Conservation (phyloP, 2,888 invertebrate genomes). For the Odontocolon sp. region DNA sequence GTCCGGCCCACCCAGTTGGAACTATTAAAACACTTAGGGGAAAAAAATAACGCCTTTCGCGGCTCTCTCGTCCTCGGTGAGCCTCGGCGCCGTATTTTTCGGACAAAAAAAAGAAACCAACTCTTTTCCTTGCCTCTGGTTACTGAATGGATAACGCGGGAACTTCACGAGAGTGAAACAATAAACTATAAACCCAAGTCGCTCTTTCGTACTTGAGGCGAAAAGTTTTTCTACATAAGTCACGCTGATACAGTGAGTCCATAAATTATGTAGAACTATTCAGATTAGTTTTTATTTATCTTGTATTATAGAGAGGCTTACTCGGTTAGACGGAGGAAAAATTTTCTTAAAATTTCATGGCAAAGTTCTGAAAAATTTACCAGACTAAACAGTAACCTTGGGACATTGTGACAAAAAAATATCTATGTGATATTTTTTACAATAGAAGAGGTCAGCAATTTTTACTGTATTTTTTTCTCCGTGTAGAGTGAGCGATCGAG, state of each 20-base stretch:
- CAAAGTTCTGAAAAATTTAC: too few species aligned
- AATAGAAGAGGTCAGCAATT: too few species aligned
- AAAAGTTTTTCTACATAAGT: conserved; percentile 25
- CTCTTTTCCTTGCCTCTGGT: conserved; percentile 39
- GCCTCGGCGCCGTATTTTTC: conserved; percentile 35
- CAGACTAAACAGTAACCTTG: too few species aligned
- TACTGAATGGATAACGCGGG: conserved; percentile 27
- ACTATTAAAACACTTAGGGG: conserved; percentile 78
- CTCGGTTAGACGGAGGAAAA: background rate
- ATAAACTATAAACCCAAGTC: conserved; percentile 48
- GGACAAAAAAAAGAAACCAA: conserved; percentile 46
- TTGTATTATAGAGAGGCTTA: too few species aligned
- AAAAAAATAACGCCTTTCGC: conserved; percentile 69
- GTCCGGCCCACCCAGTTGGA: conserved; percentile 77
- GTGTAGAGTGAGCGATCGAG: too few species aligned
- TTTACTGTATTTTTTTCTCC: background rate
- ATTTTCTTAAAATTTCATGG: background rate
- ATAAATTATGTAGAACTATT: conserved; percentile 33
- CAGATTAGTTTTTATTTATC: conserved; percentile 5
- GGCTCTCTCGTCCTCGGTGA: conserved; percentile 49
- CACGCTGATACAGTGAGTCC: background rate
- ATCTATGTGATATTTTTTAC: too few species aligned
- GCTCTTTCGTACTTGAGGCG: conserved; percentile 12
- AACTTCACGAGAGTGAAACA: conserved; percentile 52
- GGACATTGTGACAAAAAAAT: too few species aligned